Percentiles rank a stretch among this genome's conserved stretches.
Evolutionary conservation across 2,113 vertebrate species (phyloP).

Genomic region (Megaceryle maxima): DNA sequence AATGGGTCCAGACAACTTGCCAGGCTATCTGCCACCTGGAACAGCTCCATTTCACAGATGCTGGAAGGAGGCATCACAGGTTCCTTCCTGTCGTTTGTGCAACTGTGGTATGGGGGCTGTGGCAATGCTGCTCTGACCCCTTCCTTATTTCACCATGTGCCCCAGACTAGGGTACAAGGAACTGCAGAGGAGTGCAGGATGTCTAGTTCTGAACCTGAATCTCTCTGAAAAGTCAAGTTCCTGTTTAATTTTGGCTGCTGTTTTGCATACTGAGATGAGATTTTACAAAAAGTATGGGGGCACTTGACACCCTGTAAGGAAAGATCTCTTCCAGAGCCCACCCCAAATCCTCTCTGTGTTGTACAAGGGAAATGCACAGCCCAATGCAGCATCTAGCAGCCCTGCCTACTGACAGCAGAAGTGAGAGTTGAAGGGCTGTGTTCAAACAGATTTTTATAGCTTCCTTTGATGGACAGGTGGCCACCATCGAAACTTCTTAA

Average conservation of each 20-base stretch:
- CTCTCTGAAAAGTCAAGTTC: background rate
- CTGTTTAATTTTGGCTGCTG: background rate
- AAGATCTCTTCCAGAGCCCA: background rate
- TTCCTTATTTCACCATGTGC: background rate
- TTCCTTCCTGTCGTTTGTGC: background rate
- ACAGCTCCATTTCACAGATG: background rate
- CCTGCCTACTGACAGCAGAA: background rate
- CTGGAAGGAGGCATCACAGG: background rate
- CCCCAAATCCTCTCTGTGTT: background rate
- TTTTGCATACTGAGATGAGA: background rate
- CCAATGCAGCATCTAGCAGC: background rate
- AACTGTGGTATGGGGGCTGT: fast-evolving
- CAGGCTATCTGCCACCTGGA: conserved; percentile 51
- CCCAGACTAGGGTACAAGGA: background rate
- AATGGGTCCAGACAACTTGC: conserved; percentile 38
- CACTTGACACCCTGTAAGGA: background rate
- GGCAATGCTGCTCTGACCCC: background rate
- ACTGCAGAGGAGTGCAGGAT: background rate
- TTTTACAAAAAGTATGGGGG: background rate
- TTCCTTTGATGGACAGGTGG: background rate
- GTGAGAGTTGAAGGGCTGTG: background rate
- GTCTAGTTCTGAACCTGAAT: background rate
- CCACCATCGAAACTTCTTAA: background rate
- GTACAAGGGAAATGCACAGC: background rate
- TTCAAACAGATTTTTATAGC: background rate